Evolutionary conservation across 2,113 vertebrate genomes (phyloP).

Genomic region (Sinocyclocheilus maitianheensis): DNA sequence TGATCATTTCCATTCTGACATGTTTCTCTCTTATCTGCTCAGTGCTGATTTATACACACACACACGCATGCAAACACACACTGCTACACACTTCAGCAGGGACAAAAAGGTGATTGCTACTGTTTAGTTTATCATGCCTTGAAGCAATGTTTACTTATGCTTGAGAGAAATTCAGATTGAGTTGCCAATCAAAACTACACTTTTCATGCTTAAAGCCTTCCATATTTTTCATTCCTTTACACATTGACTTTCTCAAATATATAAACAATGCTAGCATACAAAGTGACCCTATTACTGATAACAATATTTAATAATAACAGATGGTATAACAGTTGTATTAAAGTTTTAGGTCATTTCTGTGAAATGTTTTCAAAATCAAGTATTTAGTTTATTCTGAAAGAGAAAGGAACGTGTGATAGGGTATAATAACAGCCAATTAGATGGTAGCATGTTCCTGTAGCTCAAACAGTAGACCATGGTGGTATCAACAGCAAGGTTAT

Average conservation of each 20-base stretch:
- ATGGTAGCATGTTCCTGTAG: not conserved
- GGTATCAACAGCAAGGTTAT: no score
- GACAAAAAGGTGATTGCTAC: not conserved
- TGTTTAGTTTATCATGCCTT: not conserved
- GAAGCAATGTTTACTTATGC: not conserved
- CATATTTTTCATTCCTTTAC: not conserved
- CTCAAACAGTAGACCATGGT: not conserved
- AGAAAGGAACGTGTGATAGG: not conserved
- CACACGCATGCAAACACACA: not conserved
- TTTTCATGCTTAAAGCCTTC: not conserved
- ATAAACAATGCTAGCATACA: not conserved
- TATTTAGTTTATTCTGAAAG: not conserved
- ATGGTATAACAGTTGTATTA: not conserved
- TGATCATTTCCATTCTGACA: constrained; percentile 9
- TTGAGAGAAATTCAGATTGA: constrained; percentile 20
- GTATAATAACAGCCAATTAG: not conserved
- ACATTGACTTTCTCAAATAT: not conserved
- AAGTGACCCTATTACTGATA: not conserved
- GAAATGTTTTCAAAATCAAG: not conserved
- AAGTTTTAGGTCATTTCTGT: not conserved
- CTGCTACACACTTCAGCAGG: not conserved
- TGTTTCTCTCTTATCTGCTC: constrained; percentile 10
- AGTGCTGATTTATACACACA: not conserved
- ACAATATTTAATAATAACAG: not conserved
- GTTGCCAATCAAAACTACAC: not conserved